Conservation (phyloP, 2,113 vertebrate species). For the Dinomys branickii region DNA sequence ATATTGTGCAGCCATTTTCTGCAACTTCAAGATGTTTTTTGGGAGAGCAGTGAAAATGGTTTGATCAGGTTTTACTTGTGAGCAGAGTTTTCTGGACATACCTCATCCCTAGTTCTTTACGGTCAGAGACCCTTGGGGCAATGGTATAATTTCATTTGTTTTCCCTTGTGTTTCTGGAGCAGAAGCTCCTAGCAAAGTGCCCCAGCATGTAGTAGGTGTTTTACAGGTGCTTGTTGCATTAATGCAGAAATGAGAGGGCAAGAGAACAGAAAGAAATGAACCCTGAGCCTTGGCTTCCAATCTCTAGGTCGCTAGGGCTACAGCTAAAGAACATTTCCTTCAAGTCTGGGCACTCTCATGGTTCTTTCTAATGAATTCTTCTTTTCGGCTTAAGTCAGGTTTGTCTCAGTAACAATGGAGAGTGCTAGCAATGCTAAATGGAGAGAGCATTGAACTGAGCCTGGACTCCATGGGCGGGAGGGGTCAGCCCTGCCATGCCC, state of each 20-base stretch:
- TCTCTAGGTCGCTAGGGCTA: background rate
- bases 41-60: background rate
- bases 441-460: background rate
- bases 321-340: background rate
- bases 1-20: background rate
- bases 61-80: slow-evolving; percentile 11
- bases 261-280: background rate
- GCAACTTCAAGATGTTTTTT: background rate
- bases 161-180: background rate
- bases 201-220: background rate
- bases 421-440: background rate
- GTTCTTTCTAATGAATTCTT: background rate
- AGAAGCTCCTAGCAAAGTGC: background rate
- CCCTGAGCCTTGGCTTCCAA: background rate
- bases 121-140: background rate
- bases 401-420: background rate
- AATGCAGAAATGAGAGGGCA: background rate
- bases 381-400: background rate
- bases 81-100: background rate
- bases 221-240: background rate
- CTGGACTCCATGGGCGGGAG: background rate
- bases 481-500: background rate
- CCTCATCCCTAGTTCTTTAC: background rate
- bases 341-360: background rate
- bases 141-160: background rate